phyloP scores from a whole-genome alignment of 2,797 vertebrate genomes.

The Acestrorhynchus altus region DNA sequence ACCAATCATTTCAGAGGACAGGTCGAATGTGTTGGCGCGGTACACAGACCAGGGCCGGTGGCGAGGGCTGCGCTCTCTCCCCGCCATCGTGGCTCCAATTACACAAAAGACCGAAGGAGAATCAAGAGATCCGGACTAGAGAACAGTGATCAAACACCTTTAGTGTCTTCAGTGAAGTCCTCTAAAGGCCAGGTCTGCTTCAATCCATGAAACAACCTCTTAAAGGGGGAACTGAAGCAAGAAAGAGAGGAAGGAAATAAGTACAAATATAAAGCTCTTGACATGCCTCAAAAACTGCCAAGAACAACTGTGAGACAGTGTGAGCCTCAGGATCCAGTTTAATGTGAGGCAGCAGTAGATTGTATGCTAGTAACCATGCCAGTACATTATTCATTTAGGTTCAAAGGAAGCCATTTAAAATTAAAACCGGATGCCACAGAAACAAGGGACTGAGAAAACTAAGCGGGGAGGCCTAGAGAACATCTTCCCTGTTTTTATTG shows the following conservation, averaged over 20 bases:
- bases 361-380: neutral
- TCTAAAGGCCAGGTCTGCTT: constrained; percentile 11
- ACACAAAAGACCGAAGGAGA: constrained; percentile 33
- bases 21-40: constrained; percentile 92
- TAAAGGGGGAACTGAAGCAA: neutral
- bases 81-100: constrained; percentile 86
- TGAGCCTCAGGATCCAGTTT: neutral
- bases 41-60: constrained; percentile 91
- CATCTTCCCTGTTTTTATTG: neutral
- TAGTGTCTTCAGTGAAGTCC: neutral
- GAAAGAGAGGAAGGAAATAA: neutral
- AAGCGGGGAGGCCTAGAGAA: neutral
- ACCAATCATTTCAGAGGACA: constrained; percentile 93
- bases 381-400: constrained; percentile 22
- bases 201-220: neutral
- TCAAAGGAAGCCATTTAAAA: constrained; percentile 32
- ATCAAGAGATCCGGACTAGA: constrained; percentile 2
- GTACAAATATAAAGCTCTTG: neutral
- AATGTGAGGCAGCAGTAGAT: constrained; percentile 19
- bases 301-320: neutral
- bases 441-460: constrained; percentile 1
- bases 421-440: constrained; percentile 18
- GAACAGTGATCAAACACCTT: neutral
- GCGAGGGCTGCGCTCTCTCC: constrained; percentile 92
- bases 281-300: constrained; percentile 15